Base-by-base conservation (phyloP, 2,113 vertebrate species). In the Scopus umbretta region DNA sequence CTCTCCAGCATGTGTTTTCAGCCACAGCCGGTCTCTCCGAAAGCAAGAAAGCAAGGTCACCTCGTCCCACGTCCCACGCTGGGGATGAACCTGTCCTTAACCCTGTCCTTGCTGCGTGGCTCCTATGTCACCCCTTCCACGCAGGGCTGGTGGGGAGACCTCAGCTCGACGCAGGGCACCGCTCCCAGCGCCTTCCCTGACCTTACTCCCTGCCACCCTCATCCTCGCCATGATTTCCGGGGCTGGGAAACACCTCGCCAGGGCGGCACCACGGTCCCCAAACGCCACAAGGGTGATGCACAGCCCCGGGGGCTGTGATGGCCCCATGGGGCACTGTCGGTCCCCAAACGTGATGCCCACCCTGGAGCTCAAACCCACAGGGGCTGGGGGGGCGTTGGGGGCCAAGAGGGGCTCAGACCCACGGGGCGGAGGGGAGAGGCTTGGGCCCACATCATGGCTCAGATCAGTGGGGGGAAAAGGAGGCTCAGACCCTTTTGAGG, bases 11-110 rank as follows among this genome's bases (percentile, higher is more conserved):
- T 8, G 70, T 70, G 86, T 59, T 67, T 62, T 78, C 47, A 10
- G 47, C 47, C 47, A 38, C 18, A 47, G 68, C 71, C 1, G 0
- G 32, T 34, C 71, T 42, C 38, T 43, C 42, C 42, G 42, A 43
- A 43, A 43, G 42, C 81, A 94, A 96, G 42, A 43, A 43, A 43
- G 42, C 81, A 94, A 96, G 88, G 85, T 92, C 92, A 94, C 81
- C 2, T 8, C 1, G 1, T 50, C 43, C 45, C 63, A 45, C 1
- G 1, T 50, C 43, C 45, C 63, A 45, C 0, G 7, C 61, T 23
- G 62, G 62, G 86, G 76, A 84, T 61, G 50, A 49, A 78, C 42
- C 65, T 84, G 78, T 18, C 78, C 70, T 93, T 95, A 96, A 87
- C 88, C 73, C 84, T 38, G 61, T 80, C 59, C 63, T 71, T 1